Evolutionary conservation across 2,797 vertebrate species (phyloP).

Genomic region (Lepilemur ruficaudatus): DNA sequence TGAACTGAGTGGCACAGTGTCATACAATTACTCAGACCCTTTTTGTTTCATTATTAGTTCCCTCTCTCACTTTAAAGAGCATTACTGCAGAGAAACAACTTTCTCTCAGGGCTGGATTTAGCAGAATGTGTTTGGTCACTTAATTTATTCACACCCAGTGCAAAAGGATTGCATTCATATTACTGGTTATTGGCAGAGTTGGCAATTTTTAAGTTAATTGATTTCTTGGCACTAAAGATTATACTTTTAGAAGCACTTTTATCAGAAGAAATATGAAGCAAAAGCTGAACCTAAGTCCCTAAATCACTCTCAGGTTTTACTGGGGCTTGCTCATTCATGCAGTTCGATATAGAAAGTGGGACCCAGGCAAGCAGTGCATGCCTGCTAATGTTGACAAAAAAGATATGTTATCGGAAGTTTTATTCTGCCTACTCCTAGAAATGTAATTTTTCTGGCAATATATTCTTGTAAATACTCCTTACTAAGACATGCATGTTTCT

Average conservation of each 20-base stretch:
- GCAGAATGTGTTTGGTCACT: not conserved
- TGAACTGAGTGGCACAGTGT: not conserved
- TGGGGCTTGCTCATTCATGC: not conserved
- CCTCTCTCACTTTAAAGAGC: constrained; percentile 4
- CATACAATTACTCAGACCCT: not conserved
- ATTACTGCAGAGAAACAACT: not conserved
- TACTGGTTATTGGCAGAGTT: constrained; percentile 26
- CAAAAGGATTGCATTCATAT: constrained; percentile 1
- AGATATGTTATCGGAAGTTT: not conserved
- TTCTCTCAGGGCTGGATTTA: not conserved
- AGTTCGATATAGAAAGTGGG: not conserved
- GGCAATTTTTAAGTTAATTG: constrained; percentile 60
- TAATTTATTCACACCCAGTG: not conserved
- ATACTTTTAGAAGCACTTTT: constrained; percentile 46
- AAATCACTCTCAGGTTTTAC: not conserved
- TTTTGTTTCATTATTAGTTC: constrained; percentile 6
- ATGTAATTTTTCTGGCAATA: not conserved
- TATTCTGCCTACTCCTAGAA: not conserved
- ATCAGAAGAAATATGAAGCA: constrained; percentile 55
- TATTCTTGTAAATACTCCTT: not conserved
- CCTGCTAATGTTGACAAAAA: not conserved
- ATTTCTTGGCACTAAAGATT: constrained; percentile 59
- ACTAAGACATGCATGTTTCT: not conserved
- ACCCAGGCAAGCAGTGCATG: not conserved
- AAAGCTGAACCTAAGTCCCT: constrained; percentile 12